phyloP scores from a whole-genome alignment of 2,888 invertebrate species.

The Lithosia quadra region DNA sequence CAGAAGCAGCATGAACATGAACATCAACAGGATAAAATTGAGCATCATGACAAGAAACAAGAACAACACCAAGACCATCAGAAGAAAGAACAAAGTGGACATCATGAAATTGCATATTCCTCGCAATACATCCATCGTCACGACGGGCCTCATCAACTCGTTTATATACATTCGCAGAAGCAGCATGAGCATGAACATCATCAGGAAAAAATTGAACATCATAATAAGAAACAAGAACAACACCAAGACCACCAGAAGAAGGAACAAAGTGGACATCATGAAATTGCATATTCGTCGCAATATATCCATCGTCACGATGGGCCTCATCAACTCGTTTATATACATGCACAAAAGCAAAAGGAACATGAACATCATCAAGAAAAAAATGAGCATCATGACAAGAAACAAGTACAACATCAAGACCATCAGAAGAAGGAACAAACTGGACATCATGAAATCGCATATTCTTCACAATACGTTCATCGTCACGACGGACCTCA shows the following conservation, averaged over 20 bases:
- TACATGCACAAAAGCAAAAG: not conserved
- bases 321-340: not conserved
- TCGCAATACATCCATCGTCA: not conserved
- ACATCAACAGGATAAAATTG: not conserved
- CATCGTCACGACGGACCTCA: not conserved
- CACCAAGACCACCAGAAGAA: not conserved
- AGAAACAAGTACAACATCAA: not conserved
- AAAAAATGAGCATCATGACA: not conserved
- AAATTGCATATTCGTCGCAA: not conserved
- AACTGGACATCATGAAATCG: not conserved
- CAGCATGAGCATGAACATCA: not conserved
- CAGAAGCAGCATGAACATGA: not conserved
- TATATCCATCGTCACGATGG: not conserved
- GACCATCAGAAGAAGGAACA: constrained; percentile 5
- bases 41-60: constrained; percentile 1
- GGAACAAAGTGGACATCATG: not conserved
- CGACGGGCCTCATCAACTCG: not conserved
- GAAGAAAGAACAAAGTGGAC: not conserved
- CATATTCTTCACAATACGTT: not conserved
- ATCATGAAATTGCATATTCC: not conserved
- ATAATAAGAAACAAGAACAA: not conserved
- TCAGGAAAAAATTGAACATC: not conserved
- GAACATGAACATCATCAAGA: not conserved
- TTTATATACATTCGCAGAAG: not conserved
- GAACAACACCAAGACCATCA: not conserved